A percentile compares a stretch with the other conserved stretches of the same genome.
These are phyloP conservation scores for Hydrozoanthus tunicans DNA, from an alignment of 64 coral and sea anemone genomes.

Conservation along the genomic window DNA sequence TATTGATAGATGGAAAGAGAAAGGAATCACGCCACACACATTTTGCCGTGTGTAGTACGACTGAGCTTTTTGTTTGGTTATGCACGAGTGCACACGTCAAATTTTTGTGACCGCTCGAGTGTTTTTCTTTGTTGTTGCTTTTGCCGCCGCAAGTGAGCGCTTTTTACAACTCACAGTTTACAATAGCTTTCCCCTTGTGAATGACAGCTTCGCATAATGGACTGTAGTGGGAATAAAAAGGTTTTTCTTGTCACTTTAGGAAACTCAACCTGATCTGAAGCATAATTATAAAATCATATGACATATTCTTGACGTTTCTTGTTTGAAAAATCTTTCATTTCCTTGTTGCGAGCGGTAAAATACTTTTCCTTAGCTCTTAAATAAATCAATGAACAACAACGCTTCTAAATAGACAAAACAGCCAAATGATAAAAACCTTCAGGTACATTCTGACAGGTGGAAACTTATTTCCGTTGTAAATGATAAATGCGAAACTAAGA, in stretches of 20 bases:
- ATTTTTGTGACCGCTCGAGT: not conserved
- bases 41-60: not conserved
- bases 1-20: constrained; percentile 23
- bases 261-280: not conserved
- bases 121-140: not conserved
- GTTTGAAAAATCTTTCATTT: not conserved
- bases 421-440: constrained; percentile 4
- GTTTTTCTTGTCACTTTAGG: not conserved
- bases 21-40: not conserved
- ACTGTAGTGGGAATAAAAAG: constrained; percentile 1
- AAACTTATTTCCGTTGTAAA: constrained; percentile 36
- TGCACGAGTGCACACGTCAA: constrained; percentile 10
- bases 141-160: constrained; percentile 1
- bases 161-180: constrained; percentile 24
- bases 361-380: not conserved
- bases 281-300: not conserved
- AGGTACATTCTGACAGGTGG: constrained; percentile 40
- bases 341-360: not conserved
- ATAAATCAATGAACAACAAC: constrained; percentile 16
- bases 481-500: constrained; percentile 35
- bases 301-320: not conserved
- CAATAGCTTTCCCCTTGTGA: constrained; percentile 28
- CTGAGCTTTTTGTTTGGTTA: not conserved
- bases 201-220: constrained; percentile 42
- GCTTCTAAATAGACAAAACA: not conserved